phyloP scores from a whole-genome alignment of 2,113 vertebrate genomes.

The Orthochromis indermauri region DNA sequence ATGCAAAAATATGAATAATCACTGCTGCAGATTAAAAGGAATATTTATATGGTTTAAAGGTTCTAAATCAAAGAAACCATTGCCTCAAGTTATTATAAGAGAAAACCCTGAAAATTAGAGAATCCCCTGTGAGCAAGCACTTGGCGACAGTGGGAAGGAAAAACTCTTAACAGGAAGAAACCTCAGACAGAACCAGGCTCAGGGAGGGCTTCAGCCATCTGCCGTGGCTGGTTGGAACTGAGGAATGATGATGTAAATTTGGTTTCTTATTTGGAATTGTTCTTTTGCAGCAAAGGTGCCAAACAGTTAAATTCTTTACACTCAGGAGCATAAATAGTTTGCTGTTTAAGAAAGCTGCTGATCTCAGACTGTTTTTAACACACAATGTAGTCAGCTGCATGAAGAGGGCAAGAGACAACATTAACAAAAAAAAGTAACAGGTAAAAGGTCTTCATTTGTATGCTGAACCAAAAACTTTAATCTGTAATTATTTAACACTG shows the following conservation, averaged over 20 bases:
- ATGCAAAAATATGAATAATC: neutral
- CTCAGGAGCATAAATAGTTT: neutral
- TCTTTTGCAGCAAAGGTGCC: neutral
- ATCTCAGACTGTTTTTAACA: neutral
- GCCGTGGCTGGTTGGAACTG: neutral
- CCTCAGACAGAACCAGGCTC: neutral
- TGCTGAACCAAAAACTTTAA: neutral
- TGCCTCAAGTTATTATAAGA: too few species aligned
- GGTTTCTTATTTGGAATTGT: too few species aligned
- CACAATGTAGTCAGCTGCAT: neutral
- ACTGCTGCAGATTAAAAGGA: neutral
- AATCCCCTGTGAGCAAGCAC: neutral
- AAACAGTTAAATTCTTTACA: neutral
- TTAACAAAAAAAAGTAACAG: neutral
- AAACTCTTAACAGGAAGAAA: neutral
- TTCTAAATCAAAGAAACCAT: too few species aligned
- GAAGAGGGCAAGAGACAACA: neutral
- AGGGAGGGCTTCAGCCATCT: neutral
- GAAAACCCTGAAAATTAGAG: neutral
- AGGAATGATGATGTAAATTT: too few species aligned
- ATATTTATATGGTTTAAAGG: neutral
- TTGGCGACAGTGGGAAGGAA: neutral
- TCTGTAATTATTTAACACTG: neutral
- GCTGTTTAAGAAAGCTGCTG: neutral
- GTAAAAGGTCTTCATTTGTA: neutral